Conservation (phyloP, 2,888 invertebrate species). For the Nineta flava region DNA sequence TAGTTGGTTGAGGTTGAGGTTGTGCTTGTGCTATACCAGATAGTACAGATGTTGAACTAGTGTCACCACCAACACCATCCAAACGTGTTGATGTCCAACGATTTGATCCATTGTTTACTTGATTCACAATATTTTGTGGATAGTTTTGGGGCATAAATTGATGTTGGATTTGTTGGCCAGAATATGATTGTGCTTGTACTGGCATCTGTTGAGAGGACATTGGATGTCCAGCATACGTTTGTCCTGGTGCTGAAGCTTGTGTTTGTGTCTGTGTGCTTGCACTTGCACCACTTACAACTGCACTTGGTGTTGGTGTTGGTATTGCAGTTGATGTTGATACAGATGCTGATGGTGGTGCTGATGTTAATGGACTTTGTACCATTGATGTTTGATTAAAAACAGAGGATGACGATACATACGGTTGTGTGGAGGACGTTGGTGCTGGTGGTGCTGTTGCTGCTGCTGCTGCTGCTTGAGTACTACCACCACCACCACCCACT, state of each 20-base stretch:
- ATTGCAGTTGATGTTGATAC: constrained; percentile 7
- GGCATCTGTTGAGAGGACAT: neutral
- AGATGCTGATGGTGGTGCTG: constrained; percentile 10
- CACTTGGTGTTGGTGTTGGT: neutral
- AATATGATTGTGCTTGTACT: constrained; percentile 2
- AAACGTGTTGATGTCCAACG: neutral
- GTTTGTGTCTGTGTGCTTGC: constrained; percentile 7
- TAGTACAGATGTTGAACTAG: neutral
- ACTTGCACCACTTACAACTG: constrained; percentile 5
- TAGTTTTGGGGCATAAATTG: neutral
- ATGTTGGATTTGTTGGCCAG: constrained; percentile 5
- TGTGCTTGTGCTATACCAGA: neutral
- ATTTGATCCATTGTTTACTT: neutral
- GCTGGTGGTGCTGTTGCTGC: constrained; percentile 6
- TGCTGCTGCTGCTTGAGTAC: neutral
- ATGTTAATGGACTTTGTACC: constrained; percentile 9
- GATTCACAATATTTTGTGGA: neutral
- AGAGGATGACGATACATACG: constrained; percentile 12
- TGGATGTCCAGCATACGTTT: constrained; percentile 2
- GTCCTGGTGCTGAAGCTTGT: neutral
- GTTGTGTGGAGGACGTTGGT: constrained; percentile 13
- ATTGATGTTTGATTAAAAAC: constrained; percentile 8
- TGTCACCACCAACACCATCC: neutral
- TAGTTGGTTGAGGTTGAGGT: neutral
- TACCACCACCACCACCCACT: too few relatives aligned